Base-by-base conservation (phyloP, 2,888 invertebrate genomes). In the Trissonchulus latispiculum region DNA sequence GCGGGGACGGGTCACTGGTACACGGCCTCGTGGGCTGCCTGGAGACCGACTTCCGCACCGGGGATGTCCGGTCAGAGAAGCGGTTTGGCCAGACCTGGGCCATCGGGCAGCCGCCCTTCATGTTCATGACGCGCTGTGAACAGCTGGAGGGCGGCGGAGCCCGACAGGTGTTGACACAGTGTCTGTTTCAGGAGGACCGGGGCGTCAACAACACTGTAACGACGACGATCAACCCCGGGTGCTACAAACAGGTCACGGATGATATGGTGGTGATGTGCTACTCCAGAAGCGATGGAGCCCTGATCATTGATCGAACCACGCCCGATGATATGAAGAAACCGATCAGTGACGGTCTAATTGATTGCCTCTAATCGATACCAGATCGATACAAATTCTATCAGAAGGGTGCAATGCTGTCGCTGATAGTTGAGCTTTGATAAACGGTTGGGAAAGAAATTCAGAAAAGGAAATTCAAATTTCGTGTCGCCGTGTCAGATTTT, bases 1-100 rank as follows among this genome's bases (percentile, higher is more conserved):
- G 28, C 8, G 48, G 48, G 8, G 48, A 48, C 23, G 48, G 35
- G 31, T 64, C 66, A 8, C 35, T 64, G 32, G 35, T 64, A 18
- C 66, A 64, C 66, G 35, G 32, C 18, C 66, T 64, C n/a, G n/a
- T 64, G 8, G 66, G 66, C 8, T 64, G 66, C n/a, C 66, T 64
- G 35, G 66, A 64, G 28, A 64, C 66, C 8, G 66, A 64, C 35
- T 33, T 32, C n/a, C 8, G 8, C 8, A 32, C 66, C 31, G 31
- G 32, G 8, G 66, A 29, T 15, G 66, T 64, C 8, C 8, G 18
- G 18, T 15, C 66, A 28, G 66, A 64, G 66, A 29, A 33, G 28
- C 32, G 32, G 18, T 64, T 64, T 28, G 66, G 66, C 66, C 32
- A 64, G 35, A 15, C 66, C 28, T 64, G 66, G 66, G 8, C 66